These are phyloP conservation scores for Lophotriccus pileatus DNA, from an alignment of 2,797 vertebrate species.

Conservation along the genomic window DNA sequence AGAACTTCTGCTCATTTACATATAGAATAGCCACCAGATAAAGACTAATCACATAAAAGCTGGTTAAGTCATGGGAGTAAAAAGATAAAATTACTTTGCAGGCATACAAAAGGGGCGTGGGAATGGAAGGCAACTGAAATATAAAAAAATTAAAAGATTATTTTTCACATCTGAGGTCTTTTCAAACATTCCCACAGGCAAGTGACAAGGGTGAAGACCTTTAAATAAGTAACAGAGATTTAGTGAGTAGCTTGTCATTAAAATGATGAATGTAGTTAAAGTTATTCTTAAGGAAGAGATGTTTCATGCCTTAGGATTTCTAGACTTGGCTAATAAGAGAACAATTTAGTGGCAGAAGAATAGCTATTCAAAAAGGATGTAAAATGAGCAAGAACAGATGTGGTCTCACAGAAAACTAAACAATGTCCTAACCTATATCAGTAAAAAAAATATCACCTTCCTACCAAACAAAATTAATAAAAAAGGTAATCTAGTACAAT, in stretches of 20 bases:
- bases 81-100: slow-evolving; percentile 18
- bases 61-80: neutral
- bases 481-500: neutral
- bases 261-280: slow-evolving; percentile 33
- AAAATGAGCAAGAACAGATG: slow-evolving; percentile 16
- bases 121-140: slow-evolving; percentile 1
- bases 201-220: slow-evolving; percentile 15
- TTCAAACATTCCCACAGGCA: neutral
- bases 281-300: slow-evolving; percentile 32
- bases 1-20: neutral
- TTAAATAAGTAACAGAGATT: slow-evolving; percentile 40
- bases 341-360: slow-evolving; percentile 18
- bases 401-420: neutral
- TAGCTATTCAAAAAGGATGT: neutral
- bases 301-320: neutral
- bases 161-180: neutral
- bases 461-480: neutral
- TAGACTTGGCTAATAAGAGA: neutral
- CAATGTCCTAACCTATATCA: neutral
- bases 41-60: neutral
- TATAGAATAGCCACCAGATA: neutral
- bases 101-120: neutral
- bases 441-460: neutral
- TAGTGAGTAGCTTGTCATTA: neutral
- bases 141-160: neutral